These are phyloP conservation scores for Periphyllus acericola DNA, from an alignment of 2,888 invertebrate species.

Conservation along the genomic window DNA sequence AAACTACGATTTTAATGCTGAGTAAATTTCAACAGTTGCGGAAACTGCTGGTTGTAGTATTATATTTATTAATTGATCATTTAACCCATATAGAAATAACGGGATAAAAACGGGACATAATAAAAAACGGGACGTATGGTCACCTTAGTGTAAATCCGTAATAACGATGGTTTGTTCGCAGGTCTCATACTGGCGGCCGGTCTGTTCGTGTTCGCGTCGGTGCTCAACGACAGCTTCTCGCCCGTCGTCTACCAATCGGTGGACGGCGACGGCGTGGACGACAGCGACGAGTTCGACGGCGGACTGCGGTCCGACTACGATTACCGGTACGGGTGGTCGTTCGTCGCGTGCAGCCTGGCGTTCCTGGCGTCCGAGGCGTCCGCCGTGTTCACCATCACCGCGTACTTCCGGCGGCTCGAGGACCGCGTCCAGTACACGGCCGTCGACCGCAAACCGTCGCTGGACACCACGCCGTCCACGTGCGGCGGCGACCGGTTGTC, in stretches of 20 bases:
- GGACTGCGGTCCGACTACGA: slow-evolving; percentile 66
- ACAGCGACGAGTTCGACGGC: slow-evolving; percentile 65
- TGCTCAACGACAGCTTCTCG: slow-evolving; percentile 72
- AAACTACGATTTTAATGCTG: too few relatives aligned
- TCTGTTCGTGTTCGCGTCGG: slow-evolving; percentile 73
- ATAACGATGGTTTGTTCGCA: slow-evolving; percentile 68
- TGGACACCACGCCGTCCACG: slow-evolving; percentile 29
- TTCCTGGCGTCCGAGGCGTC: slow-evolving; percentile 67
- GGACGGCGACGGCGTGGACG: background rate
- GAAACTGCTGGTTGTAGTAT: too few relatives aligned
- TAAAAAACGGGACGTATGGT: too few relatives aligned
- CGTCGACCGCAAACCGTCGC: slow-evolving; percentile 55
- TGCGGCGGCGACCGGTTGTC: slow-evolving; percentile 27
- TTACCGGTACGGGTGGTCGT: slow-evolving; percentile 74
- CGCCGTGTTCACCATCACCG: slow-evolving; percentile 64
- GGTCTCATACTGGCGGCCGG: slow-evolving; percentile 74
- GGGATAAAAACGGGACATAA: too few relatives aligned
- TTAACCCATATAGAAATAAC: too few relatives aligned
- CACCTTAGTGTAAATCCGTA: too few relatives aligned
- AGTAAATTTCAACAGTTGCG: too few relatives aligned
- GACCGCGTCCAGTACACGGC: slow-evolving; percentile 56
- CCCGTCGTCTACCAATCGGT: slow-evolving; percentile 67
- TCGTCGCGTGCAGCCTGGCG: slow-evolving; percentile 73
- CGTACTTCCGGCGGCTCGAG: slow-evolving; percentile 57
- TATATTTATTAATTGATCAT: too few relatives aligned